phyloP scores from a whole-genome alignment of 2,888 invertebrate genomes.

The Oxycera nigricornis region DNA sequence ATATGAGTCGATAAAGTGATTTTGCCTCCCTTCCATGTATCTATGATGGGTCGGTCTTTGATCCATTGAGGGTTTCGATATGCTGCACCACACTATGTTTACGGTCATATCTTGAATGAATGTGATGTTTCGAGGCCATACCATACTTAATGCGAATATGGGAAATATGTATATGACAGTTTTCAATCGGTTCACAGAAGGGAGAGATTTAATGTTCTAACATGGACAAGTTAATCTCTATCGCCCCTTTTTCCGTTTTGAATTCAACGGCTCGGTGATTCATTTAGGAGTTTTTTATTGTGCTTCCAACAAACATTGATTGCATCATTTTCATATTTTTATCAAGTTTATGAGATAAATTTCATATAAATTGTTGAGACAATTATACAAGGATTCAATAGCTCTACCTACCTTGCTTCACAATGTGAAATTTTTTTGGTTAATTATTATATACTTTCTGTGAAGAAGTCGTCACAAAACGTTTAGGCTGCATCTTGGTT shows the following conservation, averaged over 20 bases:
- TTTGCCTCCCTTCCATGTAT: constrained; percentile 46
- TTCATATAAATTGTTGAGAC: too few species aligned
- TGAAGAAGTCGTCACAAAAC: too few species aligned
- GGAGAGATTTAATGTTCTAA: constrained; percentile 23
- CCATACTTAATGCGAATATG: constrained; percentile 47
- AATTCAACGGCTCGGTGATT: not conserved
- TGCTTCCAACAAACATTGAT: too few species aligned
- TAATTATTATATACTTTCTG: too few species aligned
- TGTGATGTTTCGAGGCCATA: constrained; percentile 30
- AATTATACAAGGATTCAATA: too few species aligned
- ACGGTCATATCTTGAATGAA: constrained; percentile 32
- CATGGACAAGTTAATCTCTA: constrained; percentile 33
- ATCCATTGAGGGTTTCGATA: constrained; percentile 27
- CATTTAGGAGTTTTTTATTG: too few species aligned
- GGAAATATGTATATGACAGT: constrained; percentile 47
- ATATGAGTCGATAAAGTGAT: constrained; percentile 46
- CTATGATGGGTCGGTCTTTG: constrained; percentile 16
- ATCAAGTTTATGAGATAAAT: too few species aligned
- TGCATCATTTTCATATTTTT: too few species aligned
- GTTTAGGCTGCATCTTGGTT: too few species aligned
- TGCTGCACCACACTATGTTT: constrained; percentile 18
- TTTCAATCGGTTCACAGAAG: constrained; percentile 32
- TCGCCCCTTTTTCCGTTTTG: constrained; percentile 23
- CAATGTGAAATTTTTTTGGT: too few species aligned
- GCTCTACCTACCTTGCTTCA: too few species aligned